A percentile compares a stretch with the other conserved stretches of the same genome.
phyloP scores from a whole-genome alignment of 2,888 invertebrate species.

The Volucella zonaria region DNA sequence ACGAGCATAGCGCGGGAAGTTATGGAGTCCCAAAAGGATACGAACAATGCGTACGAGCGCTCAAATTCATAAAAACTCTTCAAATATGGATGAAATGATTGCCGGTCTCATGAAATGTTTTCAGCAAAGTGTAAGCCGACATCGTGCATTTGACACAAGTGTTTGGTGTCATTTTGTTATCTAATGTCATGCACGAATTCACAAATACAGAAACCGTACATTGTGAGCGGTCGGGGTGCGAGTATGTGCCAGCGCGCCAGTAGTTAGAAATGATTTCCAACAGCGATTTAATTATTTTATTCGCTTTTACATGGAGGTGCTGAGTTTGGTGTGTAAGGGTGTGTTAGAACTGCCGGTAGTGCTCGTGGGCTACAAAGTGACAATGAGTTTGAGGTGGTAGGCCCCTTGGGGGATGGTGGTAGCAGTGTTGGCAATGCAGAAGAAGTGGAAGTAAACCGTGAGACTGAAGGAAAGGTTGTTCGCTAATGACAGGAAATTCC shows the following conservation, averaged over 20 bases:
- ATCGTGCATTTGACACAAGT: conserved; percentile 16
- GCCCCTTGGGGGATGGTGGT: too few relatives aligned
- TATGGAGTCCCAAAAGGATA: conserved; percentile 1
- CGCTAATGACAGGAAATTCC: not conserved
- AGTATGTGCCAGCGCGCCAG: not conserved
- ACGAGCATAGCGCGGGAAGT: not conserved
- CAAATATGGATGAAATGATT: not conserved
- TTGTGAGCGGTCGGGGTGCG: too few relatives aligned
- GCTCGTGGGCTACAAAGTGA: too few relatives aligned
- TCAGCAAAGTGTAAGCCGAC: not conserved
- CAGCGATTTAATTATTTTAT: conserved; percentile 14
- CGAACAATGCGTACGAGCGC: conserved; percentile 5
- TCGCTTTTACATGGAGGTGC: conserved; percentile 25
- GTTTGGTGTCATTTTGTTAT: conserved; percentile 18
- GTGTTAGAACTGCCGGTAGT: too few relatives aligned
- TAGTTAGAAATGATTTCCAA: conserved; percentile 4
- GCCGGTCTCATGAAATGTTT: not conserved
- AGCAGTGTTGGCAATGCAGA: too few relatives aligned
- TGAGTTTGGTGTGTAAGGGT: not conserved
- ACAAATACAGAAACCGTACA: not conserved
- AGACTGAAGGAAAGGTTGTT: not conserved
- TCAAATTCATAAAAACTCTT: not conserved
- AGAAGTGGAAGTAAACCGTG: not conserved
- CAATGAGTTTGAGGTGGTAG: too few relatives aligned
- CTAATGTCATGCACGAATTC: not conserved